Percentiles rank a stretch among this genome's conserved stretches.
These are phyloP conservation scores for Drosophila navojoa DNA, from an alignment of 1,140 invertebrate genomes.

Conservation along the genomic window DNA sequence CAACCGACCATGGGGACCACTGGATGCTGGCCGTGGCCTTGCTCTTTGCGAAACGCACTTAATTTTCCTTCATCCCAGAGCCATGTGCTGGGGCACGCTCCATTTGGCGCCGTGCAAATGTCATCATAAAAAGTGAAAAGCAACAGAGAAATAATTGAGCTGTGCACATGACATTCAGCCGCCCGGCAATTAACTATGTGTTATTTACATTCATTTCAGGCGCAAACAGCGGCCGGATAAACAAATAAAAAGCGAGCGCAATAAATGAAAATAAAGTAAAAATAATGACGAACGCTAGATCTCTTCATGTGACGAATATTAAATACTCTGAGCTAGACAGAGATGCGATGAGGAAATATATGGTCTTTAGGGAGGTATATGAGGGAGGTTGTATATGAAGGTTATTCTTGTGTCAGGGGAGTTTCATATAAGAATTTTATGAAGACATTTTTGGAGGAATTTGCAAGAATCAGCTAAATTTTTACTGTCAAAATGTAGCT, in stretches of 20 bases:
- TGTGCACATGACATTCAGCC: slow-evolving; percentile 21
- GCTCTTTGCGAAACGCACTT: too few relatives aligned
- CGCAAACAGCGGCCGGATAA: slow-evolving; percentile 43
- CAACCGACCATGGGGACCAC: too few relatives aligned
- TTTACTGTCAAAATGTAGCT: too few relatives aligned
- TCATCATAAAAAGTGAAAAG: neutral
- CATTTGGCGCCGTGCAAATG: slow-evolving; percentile 15
- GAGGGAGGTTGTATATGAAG: too few relatives aligned
- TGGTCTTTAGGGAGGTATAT: too few relatives aligned
- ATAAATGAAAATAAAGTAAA: neutral
- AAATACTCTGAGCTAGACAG: neutral
- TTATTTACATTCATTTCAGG: slow-evolving; percentile 61
- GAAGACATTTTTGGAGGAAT: too few relatives aligned
- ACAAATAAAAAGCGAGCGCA: slow-evolving; percentile 47
- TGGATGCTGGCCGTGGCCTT: neutral
- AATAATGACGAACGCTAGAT: neutral
- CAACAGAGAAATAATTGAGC: neutral
- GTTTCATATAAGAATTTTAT: too few relatives aligned
- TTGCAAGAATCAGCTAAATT: too few relatives aligned
- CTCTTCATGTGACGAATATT: neutral
- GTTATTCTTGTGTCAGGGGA: too few relatives aligned
- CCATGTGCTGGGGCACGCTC: neutral
- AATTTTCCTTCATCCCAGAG: too few relatives aligned
- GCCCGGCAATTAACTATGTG: slow-evolving; percentile 32
- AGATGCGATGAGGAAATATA: neutral